Evolutionary conservation across 2,888 invertebrate genomes (phyloP), one percentile per base, ranked within the genome.

Genomic region (Toxonevra muliebris): DNA sequence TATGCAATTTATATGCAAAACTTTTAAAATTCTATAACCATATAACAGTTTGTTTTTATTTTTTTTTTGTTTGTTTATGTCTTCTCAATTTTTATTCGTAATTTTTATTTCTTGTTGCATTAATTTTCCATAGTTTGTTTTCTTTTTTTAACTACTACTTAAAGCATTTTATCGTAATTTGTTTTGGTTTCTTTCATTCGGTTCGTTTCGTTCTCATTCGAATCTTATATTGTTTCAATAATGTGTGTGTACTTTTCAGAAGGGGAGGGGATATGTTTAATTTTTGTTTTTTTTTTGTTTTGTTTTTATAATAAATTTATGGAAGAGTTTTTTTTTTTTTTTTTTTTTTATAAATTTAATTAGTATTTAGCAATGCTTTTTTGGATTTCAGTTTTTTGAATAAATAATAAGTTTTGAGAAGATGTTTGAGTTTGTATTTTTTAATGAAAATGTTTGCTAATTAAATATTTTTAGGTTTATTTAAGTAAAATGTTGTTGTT

Each of bases 1-100:
- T 79, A 30, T 30, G 30, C 30, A 30, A 4, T 80, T 63, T 58
- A 50, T 80, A 82, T 77, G 77, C 81, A 82, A 80, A 80, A 69
- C 67, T 69, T 71, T 71, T 71, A 71, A 71, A 71, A 71, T 63
- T 71, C 71, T 69, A 71, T 69, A 71, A 71, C 71, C 69, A 65
- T 68, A 67, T 71, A 71, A 71, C 71, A 71, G 69, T 69, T 71
- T 69, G 65, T 63, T 71, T 69, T 57, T 52, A 43, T 60, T 60
- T 60, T 12, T 55, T 41, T 15, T 17, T 19, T 54, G n/a, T 52
- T 52, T 17, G 54, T 20, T 54, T 54, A 30, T 55, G 55, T 55
- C 30, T 30, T 30, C 3, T 30, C 7, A 30, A 2, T 30, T 30
- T 30, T 30, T 30, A 30, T 7, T 30, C 30, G 2, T 30, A 30